These are phyloP conservation scores for Epiblema foenella DNA, from an alignment of 2,888 invertebrate genomes.

Conservation along the genomic window DNA sequence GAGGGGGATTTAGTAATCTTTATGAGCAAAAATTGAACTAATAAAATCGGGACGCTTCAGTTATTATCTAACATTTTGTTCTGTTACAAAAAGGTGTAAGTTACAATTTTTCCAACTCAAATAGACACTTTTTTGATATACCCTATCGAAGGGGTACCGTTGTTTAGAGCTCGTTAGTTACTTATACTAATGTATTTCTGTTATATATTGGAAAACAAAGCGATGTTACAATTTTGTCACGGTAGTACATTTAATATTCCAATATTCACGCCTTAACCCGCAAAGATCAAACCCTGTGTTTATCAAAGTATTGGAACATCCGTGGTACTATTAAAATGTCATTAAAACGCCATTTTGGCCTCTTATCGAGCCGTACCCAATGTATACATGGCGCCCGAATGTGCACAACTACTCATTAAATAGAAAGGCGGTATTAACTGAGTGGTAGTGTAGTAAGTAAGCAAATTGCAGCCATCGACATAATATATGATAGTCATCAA, in stretches of 20 bases:
- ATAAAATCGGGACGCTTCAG: conserved; percentile 49
- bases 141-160: too few relatives aligned
- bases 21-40: conserved; percentile 57
- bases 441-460: neutral
- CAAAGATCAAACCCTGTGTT: conserved; percentile 46
- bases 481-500: neutral
- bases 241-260: neutral
- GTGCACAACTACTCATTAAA: conserved; percentile 40
- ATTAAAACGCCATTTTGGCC: conserved; percentile 62
- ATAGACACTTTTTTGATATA: neutral
- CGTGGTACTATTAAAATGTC: conserved; percentile 67
- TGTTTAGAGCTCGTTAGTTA: too few relatives aligned
- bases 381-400: conserved; percentile 47
- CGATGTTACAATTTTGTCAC: too few relatives aligned
- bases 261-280: conserved; percentile 21
- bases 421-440: conserved; percentile 33
- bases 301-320: conserved; percentile 56
- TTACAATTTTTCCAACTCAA: neutral
- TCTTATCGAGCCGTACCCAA: conserved; percentile 56
- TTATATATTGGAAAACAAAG: too few relatives aligned
- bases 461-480: neutral
- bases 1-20: conserved; percentile 51
- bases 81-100: neutral
- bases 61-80: conserved; percentile 7
- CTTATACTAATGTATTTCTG: too few relatives aligned